Percentiles rank a stretch among this genome's conserved stretches.
Conservation (phyloP, 2,888 invertebrate genomes). For the Harpalus rufipes region DNA sequence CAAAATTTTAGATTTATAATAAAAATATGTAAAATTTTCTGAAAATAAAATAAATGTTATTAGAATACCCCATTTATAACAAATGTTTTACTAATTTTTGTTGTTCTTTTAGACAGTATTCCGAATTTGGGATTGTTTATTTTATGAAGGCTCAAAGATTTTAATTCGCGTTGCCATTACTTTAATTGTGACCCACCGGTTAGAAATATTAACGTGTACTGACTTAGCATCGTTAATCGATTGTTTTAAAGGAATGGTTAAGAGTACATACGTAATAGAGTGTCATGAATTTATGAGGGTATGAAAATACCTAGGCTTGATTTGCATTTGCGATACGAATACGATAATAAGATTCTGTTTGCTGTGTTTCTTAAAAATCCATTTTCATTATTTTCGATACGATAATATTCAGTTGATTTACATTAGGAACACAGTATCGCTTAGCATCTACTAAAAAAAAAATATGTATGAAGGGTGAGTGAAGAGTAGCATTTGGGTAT, state of each 20-base stretch:
- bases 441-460: too few relatives aligned
- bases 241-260: slow-evolving; percentile 90
- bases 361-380: not conserved
- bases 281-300: slow-evolving; percentile 90
- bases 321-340: not conserved
- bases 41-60: too few relatives aligned
- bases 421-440: too few relatives aligned
- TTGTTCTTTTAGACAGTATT: slow-evolving; percentile 85
- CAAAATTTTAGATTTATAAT: too few relatives aligned
- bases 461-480: too few relatives aligned
- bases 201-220: slow-evolving; percentile 86
- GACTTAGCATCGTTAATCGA: slow-evolving; percentile 90
- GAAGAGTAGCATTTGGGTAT: too few relatives aligned
- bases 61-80: too few relatives aligned
- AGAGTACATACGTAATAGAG: slow-evolving; percentile 87
- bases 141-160: slow-evolving; percentile 96
- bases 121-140: slow-evolving; percentile 97
- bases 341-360: not conserved
- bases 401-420: too few relatives aligned
- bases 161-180: slow-evolving; percentile 93
- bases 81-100: slow-evolving; percentile 27
- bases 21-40: too few relatives aligned
- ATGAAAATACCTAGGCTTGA: not conserved
- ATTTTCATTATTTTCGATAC: too few relatives aligned
- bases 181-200: slow-evolving; percentile 86